Percentiles rank a stretch among this genome's conserved stretches.
phyloP scores from a whole-genome alignment of 1,140 invertebrate species.

The Zaprionus taronus region DNA sequence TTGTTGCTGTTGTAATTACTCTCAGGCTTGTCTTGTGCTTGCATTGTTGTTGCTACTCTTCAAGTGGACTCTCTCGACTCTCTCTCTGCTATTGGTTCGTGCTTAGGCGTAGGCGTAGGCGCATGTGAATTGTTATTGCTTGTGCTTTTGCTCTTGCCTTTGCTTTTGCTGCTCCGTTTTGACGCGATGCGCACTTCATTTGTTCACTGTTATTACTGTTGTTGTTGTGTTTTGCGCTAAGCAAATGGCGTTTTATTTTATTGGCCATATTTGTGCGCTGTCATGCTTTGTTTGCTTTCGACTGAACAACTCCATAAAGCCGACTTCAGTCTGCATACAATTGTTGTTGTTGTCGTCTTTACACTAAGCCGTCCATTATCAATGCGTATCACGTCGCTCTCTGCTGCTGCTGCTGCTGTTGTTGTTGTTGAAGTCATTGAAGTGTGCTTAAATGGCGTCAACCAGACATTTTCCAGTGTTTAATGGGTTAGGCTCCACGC shows the following conservation, averaged over 20 bases:
- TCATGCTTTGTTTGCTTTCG: slow-evolving; percentile 77
- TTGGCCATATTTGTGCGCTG: slow-evolving; percentile 78
- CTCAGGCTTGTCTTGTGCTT: neutral
- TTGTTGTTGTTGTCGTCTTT: slow-evolving; percentile 49
- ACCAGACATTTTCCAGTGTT: slow-evolving; percentile 70
- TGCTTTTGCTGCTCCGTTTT: slow-evolving; percentile 38
- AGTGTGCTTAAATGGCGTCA: slow-evolving; percentile 81
- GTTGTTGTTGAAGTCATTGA: slow-evolving; percentile 66
- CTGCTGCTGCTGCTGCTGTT: slow-evolving; percentile 37
- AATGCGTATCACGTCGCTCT: slow-evolving; percentile 78
- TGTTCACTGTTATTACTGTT: slow-evolving; percentile 23
- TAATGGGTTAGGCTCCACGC: slow-evolving; percentile 60
- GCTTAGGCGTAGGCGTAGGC: slow-evolving; percentile 57
- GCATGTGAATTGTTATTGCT: slow-evolving; percentile 20
- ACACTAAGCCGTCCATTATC: slow-evolving; percentile 66
- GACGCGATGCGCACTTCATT: slow-evolving; percentile 46
- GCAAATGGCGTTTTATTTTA: slow-evolving; percentile 81
- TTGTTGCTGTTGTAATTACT: slow-evolving; percentile 10
- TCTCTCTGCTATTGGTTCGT: slow-evolving; percentile 39
- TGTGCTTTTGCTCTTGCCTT: slow-evolving; percentile 14
- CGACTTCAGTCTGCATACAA: slow-evolving; percentile 19
- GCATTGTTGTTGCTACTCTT: slow-evolving; percentile 19
- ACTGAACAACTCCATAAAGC: slow-evolving; percentile 47
- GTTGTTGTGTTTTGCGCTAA: slow-evolving; percentile 30
- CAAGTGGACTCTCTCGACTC: slow-evolving; percentile 25